These are phyloP conservation scores for Platynereis dumerilii DNA, from an alignment of 2,888 invertebrate genomes.

Conservation along the genomic window DNA sequence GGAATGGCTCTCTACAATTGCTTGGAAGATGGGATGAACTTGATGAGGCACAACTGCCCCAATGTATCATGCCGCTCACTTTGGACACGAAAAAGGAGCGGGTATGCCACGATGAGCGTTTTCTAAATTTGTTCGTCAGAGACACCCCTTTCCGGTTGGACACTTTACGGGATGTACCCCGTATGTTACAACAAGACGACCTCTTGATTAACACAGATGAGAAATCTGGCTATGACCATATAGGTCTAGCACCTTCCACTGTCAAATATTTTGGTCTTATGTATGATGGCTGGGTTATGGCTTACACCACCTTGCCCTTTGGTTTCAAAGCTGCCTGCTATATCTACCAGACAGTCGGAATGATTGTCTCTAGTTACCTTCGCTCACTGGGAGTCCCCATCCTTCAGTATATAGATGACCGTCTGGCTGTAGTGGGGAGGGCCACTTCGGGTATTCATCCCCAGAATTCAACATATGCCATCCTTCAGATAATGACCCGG, in stretches of 20 bases:
- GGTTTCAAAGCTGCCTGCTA: no score
- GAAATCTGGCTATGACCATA: constrained; percentile 9
- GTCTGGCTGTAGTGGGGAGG: not conserved
- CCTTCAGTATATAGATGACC: not conserved
- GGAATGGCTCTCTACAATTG: no score
- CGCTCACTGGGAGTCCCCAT: not conserved
- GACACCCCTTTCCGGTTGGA: not conserved
- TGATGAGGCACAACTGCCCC: no score
- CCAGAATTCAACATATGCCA: not conserved
- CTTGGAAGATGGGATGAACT: no score
- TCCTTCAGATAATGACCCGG: not conserved
- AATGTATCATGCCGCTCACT: constrained; percentile 6
- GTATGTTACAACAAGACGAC: not conserved
- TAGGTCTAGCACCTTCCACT: not conserved
- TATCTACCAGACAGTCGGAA: not conserved
- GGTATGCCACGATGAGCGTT: constrained; percentile 1
- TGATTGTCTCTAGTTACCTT: not conserved
- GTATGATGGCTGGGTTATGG: not conserved
- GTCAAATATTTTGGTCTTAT: not conserved
- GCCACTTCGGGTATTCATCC: not conserved
- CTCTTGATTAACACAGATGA: not conserved
- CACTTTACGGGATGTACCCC: constrained; percentile 2
- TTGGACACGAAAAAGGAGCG: not conserved
- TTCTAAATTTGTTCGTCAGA: not conserved
- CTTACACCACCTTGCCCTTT: not conserved